phyloP scores from a whole-genome alignment of 2,888 invertebrate species.

The Tubulanus polymorphus region DNA sequence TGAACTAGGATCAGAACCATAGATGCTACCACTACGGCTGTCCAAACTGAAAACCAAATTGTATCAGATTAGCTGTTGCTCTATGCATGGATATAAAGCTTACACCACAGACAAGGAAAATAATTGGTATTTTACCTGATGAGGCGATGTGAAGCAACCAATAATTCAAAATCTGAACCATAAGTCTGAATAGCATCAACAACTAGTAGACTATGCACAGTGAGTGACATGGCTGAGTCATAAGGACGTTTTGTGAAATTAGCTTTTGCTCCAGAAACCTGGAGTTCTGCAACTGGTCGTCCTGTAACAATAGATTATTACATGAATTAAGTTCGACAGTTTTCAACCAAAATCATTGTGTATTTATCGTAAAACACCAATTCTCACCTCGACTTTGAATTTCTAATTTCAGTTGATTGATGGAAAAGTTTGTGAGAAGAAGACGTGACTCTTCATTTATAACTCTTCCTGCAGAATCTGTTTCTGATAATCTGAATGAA shows the following conservation, averaged over 20 bases:
- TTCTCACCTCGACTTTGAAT: slow-evolving; percentile 55
- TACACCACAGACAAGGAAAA: neutral
- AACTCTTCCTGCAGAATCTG: slow-evolving; percentile 3
- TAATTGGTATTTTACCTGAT: slow-evolving; percentile 69
- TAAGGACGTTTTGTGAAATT: slow-evolving; percentile 70
- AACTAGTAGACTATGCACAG: slow-evolving; percentile 85
- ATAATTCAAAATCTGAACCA: slow-evolving; percentile 89
- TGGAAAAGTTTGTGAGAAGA: slow-evolving; percentile 78
- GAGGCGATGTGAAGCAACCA: slow-evolving; percentile 91
- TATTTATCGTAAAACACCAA: neutral
- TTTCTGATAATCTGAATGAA: no score
- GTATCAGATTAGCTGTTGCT: neutral
- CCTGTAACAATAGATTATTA: slow-evolving; percentile 57
- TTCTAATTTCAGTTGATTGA: slow-evolving; percentile 78
- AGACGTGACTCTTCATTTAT: slow-evolving; percentile 56
- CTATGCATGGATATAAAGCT: neutral
- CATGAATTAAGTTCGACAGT: neutral
- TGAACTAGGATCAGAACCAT: slow-evolving; percentile 87
- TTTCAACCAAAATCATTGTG: neutral
- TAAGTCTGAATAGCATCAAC: slow-evolving; percentile 94
- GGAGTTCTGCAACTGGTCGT: slow-evolving; percentile 86
- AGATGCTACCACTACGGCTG: slow-evolving; percentile 84
- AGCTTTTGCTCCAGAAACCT: slow-evolving; percentile 81
- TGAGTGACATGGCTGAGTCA: slow-evolving; percentile 74
- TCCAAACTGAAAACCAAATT: slow-evolving; percentile 68